phyloP scores from a whole-genome alignment of 2,113 vertebrate genomes.

The Neolamprologus brichardi region DNA sequence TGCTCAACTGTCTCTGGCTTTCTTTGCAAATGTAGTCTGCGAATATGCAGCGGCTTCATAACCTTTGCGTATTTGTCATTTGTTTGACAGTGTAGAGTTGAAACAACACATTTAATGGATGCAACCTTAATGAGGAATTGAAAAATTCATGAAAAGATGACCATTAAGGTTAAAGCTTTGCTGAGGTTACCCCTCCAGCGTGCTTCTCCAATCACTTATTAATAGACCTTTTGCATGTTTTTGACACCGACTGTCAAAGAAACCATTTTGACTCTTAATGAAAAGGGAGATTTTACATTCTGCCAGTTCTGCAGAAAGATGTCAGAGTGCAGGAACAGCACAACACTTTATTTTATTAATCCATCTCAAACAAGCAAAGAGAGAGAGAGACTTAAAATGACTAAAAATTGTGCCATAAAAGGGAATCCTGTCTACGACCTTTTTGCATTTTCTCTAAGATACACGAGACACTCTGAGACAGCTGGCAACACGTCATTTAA shows the following conservation, averaged over 20 bases:
- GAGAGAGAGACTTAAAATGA: background rate
- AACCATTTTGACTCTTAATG: conserved; percentile 55
- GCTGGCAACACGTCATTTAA: background rate
- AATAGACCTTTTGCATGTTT: conserved; percentile 47
- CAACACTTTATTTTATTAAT: conserved; percentile 28
- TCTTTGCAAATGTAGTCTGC: conserved; percentile 34
- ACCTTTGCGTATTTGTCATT: conserved; percentile 9
- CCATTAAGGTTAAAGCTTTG: conserved; percentile 40
- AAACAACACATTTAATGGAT: conserved; percentile 43
- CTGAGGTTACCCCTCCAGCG: conserved; percentile 26
- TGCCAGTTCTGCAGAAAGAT: conserved; percentile 52
- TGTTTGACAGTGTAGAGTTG: background rate
- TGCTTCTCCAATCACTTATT: conserved; percentile 35
- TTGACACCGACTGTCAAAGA: conserved; percentile 58
- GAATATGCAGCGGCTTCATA: conserved; percentile 14
- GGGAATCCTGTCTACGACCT: background rate
- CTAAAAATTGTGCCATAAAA: conserved; percentile 14
- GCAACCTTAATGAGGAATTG: conserved; percentile 37
- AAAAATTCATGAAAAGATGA: conserved; percentile 53
- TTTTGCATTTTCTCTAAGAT: background rate
- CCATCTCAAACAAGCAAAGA: background rate
- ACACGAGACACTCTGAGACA: background rate
- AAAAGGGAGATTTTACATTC: conserved; percentile 32
- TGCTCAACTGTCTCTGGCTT: conserved; percentile 23
- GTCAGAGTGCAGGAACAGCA: background rate